phyloP scores from a whole-genome alignment of 2,113 vertebrate genomes.

The Hippocampus barbouri region DNA sequence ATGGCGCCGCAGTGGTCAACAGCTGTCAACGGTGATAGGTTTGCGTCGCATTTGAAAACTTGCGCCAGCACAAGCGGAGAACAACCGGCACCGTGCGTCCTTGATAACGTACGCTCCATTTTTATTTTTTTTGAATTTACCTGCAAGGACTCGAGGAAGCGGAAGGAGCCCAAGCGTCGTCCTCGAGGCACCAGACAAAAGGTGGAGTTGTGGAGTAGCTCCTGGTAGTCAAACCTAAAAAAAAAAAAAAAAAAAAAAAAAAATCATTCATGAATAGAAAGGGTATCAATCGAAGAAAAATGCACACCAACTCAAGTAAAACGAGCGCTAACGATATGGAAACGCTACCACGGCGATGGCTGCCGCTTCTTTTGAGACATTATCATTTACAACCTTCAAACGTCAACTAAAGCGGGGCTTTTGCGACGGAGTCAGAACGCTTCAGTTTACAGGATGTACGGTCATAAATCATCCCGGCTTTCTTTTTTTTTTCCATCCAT shows the following conservation, averaged over 20 bases:
- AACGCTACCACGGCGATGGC: slow-evolving; percentile 7
- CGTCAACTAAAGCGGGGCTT: slow-evolving; percentile 37
- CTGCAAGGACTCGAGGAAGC: slow-evolving; percentile 86
- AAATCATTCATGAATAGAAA: neutral
- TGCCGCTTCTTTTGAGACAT: slow-evolving; percentile 21
- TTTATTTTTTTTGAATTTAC: slow-evolving; percentile 59
- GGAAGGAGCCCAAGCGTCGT: slow-evolving; percentile 73
- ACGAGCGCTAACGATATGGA: neutral
- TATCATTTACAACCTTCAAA: slow-evolving; percentile 32
- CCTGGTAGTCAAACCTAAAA: slow-evolving; percentile 77
- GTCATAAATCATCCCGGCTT: slow-evolving; percentile 26
- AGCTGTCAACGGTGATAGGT: too few species aligned
- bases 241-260: too few species aligned
- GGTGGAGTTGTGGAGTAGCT: slow-evolving; percentile 83
- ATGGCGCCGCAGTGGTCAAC: too few species aligned
- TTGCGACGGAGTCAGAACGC: slow-evolving; percentile 31
- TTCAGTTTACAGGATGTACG: slow-evolving; percentile 24
- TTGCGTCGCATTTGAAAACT: too few species aligned
- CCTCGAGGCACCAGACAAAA: slow-evolving; percentile 89
- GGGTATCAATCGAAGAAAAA: neutral
- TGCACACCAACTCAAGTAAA: slow-evolving; percentile 2
- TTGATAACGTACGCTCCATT: neutral
- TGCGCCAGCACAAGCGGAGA: too few species aligned
- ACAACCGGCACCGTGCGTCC: too few species aligned
- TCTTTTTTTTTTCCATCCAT: neutral